phyloP scores from a whole-genome alignment of 2,797 vertebrate species.

The Gobionotothen gibberifrons region DNA sequence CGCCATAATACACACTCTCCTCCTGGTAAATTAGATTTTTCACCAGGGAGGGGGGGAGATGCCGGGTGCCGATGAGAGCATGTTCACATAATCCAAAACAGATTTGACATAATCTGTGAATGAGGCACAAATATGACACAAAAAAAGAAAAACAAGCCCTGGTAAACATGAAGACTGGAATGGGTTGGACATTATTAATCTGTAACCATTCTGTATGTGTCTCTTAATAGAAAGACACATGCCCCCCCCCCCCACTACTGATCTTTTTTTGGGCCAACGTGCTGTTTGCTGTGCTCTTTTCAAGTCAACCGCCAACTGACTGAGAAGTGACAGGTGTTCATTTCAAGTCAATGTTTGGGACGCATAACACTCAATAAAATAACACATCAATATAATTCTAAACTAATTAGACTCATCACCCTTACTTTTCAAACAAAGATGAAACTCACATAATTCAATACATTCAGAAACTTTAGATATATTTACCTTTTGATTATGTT shows the following conservation, averaged over 20 bases:
- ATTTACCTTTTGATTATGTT: too few relatives aligned
- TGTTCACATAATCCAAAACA: slow-evolving; percentile 83
- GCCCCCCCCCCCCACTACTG: slow-evolving; percentile 25
- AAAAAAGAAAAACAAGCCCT: slow-evolving; percentile 68
- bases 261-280: slow-evolving; percentile 53
- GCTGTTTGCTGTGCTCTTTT: slow-evolving; percentile 65
- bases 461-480: neutral
- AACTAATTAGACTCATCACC: neutral
- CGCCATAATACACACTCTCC: slow-evolving; percentile 72
- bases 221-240: too few relatives aligned
- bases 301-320: slow-evolving; percentile 48
- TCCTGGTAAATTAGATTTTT: slow-evolving; percentile 77
- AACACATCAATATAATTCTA: neutral
- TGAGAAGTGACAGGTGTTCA: slow-evolving; percentile 21
- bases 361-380: neutral
- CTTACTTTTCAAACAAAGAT: slow-evolving; percentile 1
- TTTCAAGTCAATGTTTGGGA: slow-evolving; percentile 21
- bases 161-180: slow-evolving; percentile 70
- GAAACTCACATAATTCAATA: neutral
- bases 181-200: slow-evolving; percentile 65
- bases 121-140: slow-evolving; percentile 64
- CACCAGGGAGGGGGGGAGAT: slow-evolving; percentile 43
- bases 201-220: slow-evolving; percentile 41
- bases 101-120: slow-evolving; percentile 82
- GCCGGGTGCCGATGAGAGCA: slow-evolving; percentile 35